Evolutionary conservation across 2,888 invertebrate species (phyloP).

Genomic region (Xylocampa areola): DNA sequence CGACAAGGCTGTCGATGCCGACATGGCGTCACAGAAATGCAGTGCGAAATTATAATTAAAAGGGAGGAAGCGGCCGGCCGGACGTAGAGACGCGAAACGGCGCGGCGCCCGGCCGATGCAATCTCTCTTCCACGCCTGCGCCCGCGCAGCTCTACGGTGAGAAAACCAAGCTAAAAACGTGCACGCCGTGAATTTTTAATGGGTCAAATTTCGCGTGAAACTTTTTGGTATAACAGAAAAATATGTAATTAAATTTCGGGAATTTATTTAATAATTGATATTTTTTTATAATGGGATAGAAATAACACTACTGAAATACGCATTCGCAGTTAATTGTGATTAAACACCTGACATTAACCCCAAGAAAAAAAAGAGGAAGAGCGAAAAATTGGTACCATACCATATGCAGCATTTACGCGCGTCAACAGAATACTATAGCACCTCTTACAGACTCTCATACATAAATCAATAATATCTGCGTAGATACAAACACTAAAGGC

Average conservation of each 20-base stretch:
- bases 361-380: conserved; percentile 44
- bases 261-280: no score
- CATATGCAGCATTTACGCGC: conserved; percentile 45
- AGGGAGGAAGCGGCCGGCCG: conserved; percentile 84
- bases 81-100: conserved; percentile 78
- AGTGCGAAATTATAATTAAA: conserved; percentile 82
- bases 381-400: conserved; percentile 33
- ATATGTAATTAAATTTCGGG: conserved; percentile 3
- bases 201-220: conserved; percentile 71
- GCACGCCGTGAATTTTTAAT: conserved; percentile 77
- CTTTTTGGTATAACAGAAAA: conserved; percentile 31
- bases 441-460: conserved; percentile 64
- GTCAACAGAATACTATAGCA: conserved; percentile 44
- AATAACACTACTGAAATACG: no score
- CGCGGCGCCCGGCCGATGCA: conserved; percentile 81
- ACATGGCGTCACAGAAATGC: conserved; percentile 68
- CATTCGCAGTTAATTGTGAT: conserved; percentile 20
- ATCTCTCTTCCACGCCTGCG: conserved; percentile 73
- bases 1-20: conserved; percentile 55
- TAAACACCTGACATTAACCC: conserved; percentile 31
- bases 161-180: conserved; percentile 78
- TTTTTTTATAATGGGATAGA: no score
- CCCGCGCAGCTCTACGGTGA: conserved; percentile 69
- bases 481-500: conserved; percentile 68
- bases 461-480: conserved; percentile 77